Percentiles rank a stretch among this genome's conserved stretches.
Conservation (phyloP, 2,113 vertebrate species). For the Ictalurus punctatus region DNA sequence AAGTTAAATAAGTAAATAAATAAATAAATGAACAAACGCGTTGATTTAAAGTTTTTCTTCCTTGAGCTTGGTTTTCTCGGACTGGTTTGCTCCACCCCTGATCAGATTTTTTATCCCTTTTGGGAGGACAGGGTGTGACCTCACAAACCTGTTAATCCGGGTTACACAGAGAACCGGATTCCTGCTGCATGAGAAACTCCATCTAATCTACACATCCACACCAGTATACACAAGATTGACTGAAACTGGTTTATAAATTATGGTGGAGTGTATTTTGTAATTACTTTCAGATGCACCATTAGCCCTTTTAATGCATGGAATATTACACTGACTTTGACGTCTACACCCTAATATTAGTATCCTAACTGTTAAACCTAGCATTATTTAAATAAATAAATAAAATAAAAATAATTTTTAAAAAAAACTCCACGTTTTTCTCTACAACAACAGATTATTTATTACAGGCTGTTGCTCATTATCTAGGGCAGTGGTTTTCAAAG, state of each 20-base stretch:
- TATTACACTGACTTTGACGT: neutral
- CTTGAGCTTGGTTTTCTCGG: neutral
- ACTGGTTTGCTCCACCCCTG: neutral
- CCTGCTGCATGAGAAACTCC: slow-evolving; percentile 55
- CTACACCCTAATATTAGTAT: neutral
- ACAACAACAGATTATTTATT: neutral
- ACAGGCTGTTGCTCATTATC: neutral
- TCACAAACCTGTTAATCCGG: slow-evolving; percentile 65
- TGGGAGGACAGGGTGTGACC: slow-evolving; percentile 56
- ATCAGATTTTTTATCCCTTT: neutral
- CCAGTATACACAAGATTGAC: neutral
- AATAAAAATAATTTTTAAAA: too few species aligned
- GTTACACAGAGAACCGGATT: slow-evolving; percentile 56
- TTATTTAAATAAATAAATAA: neutral
- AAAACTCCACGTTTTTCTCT: neutral
- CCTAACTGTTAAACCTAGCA: neutral
- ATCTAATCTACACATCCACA: neutral
- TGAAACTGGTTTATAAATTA: neutral
- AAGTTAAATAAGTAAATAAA: neutral
- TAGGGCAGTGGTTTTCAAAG: too few species aligned
- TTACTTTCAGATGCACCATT: neutral
- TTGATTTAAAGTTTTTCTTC: neutral
- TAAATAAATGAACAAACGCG: too few species aligned
- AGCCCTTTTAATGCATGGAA: neutral
- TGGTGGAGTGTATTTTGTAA: neutral